Conservation (phyloP, 2,888 invertebrate species). For the Cryptops parisi region DNA sequence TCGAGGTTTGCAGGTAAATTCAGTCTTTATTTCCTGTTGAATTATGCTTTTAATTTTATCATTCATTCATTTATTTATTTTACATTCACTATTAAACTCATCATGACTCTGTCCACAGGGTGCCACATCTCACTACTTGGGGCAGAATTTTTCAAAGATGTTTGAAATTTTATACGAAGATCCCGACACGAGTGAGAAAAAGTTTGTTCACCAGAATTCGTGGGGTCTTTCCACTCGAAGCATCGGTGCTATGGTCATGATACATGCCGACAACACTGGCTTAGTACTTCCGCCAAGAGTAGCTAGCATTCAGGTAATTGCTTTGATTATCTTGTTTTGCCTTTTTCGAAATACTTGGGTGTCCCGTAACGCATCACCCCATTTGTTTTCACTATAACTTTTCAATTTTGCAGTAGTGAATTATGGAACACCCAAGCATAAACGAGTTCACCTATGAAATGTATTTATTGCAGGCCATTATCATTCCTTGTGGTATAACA, state of each 20-base stretch:
- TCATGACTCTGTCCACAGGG: slow-evolving; percentile 49
- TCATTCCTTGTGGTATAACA: slow-evolving; percentile 94
- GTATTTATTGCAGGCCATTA: slow-evolving; percentile 43
- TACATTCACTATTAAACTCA: no score
- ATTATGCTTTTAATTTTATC: no score
- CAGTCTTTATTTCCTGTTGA: no score
- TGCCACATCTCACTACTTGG: slow-evolving; percentile 94
- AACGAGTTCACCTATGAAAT: no score
- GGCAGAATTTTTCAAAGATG: slow-evolving; percentile 99
- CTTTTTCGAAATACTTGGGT: no score
- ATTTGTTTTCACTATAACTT: no score
- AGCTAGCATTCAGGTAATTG: slow-evolving; percentile 64
- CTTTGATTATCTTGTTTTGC: no score
- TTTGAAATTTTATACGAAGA: slow-evolving; percentile 93
- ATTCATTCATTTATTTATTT: no score
- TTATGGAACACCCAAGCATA: no score
- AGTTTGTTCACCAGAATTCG: slow-evolving; percentile 84
- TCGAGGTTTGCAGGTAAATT: slow-evolving; percentile 63
- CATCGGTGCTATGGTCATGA: slow-evolving; percentile 52
- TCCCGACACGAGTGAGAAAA: slow-evolving; percentile 65
- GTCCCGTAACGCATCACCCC: no score
- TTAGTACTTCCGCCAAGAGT: slow-evolving; percentile 88
- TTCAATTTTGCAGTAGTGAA: no score
- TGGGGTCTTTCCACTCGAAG: slow-evolving; percentile 98
- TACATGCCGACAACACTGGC: slow-evolving; percentile 94